phyloP scores from a whole-genome alignment of 1,140 invertebrate species.

The Bursaphelenchus mucronatus region DNA sequence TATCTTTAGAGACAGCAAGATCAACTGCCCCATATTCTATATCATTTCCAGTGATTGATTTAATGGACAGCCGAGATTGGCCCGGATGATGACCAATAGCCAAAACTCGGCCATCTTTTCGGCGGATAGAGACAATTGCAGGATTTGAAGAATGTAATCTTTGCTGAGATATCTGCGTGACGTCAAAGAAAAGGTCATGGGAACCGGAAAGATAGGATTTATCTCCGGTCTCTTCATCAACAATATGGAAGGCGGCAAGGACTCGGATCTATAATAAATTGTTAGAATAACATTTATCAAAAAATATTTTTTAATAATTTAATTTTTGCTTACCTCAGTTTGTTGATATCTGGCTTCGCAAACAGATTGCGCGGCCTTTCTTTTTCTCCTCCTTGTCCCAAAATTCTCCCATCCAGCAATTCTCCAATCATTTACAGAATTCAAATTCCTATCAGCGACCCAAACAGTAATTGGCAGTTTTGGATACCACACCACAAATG shows the following conservation, averaged over 20 bases:
- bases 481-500: conserved; percentile 92
- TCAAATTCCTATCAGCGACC: conserved; percentile 79
- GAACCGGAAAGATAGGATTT: conserved; percentile 71
- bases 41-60: not conserved
- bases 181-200: conserved; percentile 28
- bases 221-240: conserved; percentile 82
- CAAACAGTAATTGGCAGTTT: conserved; percentile 84
- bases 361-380: conserved; percentile 61
- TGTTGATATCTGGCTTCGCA: conserved; percentile 83
- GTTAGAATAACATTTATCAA: too few species aligned
- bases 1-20: conserved; percentile 19
- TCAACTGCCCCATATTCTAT: conserved; percentile 25
- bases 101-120: conserved; percentile 21
- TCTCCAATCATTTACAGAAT: conserved; percentile 72
- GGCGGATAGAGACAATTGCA: conserved; percentile 16
- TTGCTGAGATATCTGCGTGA: conserved; percentile 21
- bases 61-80: conserved; percentile 26
- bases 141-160: conserved; percentile 16
- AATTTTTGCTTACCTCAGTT: conserved; percentile 62
- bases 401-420: conserved; percentile 30
- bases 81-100: conserved; percentile 21
- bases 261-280: conserved; percentile 71
- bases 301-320: conserved; percentile 1
- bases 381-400: conserved; percentile 60
- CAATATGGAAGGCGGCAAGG: conserved; percentile 80